phyloP scores from a whole-genome alignment of 2,113 vertebrate species.

The Salvelinus fontinalis region DNA sequence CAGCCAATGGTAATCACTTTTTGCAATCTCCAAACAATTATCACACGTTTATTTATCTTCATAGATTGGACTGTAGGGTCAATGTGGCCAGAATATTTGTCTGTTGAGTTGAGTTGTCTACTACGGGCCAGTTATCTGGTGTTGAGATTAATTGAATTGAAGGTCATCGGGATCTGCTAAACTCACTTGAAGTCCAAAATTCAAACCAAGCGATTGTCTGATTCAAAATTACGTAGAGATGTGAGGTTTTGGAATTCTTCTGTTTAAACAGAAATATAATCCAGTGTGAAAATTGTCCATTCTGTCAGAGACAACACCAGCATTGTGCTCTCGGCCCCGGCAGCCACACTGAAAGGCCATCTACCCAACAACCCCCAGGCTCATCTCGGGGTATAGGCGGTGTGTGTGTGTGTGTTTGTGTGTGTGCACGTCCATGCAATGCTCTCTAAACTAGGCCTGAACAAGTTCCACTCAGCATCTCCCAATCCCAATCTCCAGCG shows the following conservation, averaged over 20 bases:
- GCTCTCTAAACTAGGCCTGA: no score
- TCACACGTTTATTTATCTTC: no score
- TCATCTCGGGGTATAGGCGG: conserved; percentile 42
- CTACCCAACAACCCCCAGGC: conserved; percentile 55
- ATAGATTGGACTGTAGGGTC: no score
- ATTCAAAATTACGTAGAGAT: conserved; percentile 36
- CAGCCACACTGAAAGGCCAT: conserved; percentile 61
- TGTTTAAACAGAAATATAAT: conserved; percentile 53
- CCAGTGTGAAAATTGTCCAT: conserved; percentile 59
- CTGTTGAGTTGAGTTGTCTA: background rate
- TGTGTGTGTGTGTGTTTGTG: conserved; percentile 50
- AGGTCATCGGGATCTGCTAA: background rate
- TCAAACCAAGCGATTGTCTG: conserved; percentile 14
- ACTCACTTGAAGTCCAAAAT: conserved; percentile 19
- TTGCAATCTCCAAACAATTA: no score
- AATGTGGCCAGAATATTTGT: no score
- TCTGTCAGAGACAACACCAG: conserved; percentile 64
- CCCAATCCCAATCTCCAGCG: background rate
- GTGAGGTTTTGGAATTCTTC: conserved; percentile 54
- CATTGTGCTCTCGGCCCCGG: conserved; percentile 61
- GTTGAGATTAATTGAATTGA: background rate
- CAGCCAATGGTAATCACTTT: no score
- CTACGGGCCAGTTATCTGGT: background rate
- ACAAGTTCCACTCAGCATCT: no score
- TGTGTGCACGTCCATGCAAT: no score